These are phyloP conservation scores for Platysteira castanea DNA, from an alignment of 2,113 vertebrate genomes.

Conservation along the genomic window DNA sequence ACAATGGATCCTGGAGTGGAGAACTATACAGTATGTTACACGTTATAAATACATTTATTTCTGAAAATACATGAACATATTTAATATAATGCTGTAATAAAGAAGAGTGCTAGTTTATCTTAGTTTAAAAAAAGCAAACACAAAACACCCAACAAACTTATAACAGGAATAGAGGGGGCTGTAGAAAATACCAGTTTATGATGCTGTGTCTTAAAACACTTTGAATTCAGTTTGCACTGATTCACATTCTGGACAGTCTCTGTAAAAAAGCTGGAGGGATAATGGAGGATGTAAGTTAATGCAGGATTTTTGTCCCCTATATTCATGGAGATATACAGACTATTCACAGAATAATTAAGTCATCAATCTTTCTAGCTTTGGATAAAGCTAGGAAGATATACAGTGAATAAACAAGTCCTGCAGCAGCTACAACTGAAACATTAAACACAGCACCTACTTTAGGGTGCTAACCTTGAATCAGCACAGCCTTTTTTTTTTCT, in stretches of 20 bases:
- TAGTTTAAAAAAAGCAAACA: background rate
- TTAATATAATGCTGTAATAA: constrained; percentile 15
- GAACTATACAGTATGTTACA: constrained; percentile 57
- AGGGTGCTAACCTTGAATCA: background rate
- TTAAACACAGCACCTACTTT: background rate
- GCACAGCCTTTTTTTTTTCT: background rate
- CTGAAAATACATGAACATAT: constrained; percentile 1
- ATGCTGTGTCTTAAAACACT: background rate
- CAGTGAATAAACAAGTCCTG: background rate
- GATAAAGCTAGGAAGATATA: constrained; percentile 1
- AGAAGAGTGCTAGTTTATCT: background rate
- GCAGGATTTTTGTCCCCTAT: background rate
- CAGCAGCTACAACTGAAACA: background rate
- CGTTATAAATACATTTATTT: constrained; percentile 49
- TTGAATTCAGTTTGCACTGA: background rate
- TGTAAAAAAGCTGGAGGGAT: background rate
- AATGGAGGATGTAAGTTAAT: background rate
- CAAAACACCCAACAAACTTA: background rate
- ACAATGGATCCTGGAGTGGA: background rate
- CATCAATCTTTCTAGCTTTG: constrained; percentile 20
- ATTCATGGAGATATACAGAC: background rate
- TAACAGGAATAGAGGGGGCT: background rate
- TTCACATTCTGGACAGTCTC: background rate
- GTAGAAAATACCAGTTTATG: background rate
- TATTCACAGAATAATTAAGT: constrained; percentile 63